These are phyloP conservation scores for Zele albiditarsus DNA, from an alignment of 2,888 invertebrate genomes.

Conservation along the genomic window DNA sequence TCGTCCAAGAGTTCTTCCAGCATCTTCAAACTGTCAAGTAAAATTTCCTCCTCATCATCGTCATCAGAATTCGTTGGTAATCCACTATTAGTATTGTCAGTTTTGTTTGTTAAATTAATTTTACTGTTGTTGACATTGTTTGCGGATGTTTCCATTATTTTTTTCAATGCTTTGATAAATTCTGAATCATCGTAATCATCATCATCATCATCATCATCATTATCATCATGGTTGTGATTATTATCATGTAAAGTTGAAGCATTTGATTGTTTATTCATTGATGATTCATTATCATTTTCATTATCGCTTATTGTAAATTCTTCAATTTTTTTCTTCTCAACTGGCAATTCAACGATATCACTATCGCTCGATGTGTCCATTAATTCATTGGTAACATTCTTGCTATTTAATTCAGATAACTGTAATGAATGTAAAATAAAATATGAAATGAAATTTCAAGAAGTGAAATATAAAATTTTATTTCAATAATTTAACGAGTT, in stretches of 20 bases:
- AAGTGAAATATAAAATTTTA: neutral
- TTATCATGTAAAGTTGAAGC: no score
- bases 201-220: neutral
- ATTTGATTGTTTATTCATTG: no score
- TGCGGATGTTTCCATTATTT: neutral
- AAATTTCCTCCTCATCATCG: neutral
- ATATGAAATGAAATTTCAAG: neutral
- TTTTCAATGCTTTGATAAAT: neutral
- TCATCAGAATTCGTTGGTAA: neutral
- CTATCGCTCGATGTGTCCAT: constrained; percentile 1
- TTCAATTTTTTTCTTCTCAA: constrained; percentile 19
- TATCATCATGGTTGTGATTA: no score
- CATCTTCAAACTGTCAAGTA: neutral
- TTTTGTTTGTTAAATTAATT: neutral
- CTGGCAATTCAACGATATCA: constrained; percentile 26
- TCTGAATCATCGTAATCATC: constrained; percentile 1
- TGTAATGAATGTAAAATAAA: neutral
- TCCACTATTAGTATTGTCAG: neutral
- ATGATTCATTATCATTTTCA: neutral
- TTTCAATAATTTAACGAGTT: no score
- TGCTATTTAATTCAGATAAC: neutral
- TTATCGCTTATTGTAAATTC: constrained; percentile 16
- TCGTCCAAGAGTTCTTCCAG: neutral
- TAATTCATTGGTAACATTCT: neutral
- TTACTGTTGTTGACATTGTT: neutral